These are phyloP conservation scores for Branchipolynoe longqiensis DNA, from an alignment of 2,888 invertebrate genomes.

Conservation along the genomic window DNA sequence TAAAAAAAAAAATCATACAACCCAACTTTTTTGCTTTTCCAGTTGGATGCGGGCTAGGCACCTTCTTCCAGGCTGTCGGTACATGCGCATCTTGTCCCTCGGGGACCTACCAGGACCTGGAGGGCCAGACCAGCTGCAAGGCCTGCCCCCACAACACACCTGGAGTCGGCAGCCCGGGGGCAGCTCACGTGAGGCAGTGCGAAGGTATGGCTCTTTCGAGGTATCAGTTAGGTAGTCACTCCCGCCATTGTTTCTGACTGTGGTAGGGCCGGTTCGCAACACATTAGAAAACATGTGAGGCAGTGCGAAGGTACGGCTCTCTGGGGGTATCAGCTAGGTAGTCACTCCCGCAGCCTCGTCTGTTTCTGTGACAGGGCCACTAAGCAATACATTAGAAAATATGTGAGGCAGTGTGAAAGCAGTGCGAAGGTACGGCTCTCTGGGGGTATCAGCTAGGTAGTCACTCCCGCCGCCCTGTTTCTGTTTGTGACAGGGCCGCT, in stretches of 20 bases:
- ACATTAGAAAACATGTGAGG: constrained; percentile 56
- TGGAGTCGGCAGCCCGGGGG: constrained; percentile 69
- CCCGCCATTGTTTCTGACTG: background rate
- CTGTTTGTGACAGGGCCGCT: background rate
- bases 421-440: constrained; percentile 24
- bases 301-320: constrained; percentile 32
- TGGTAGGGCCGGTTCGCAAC: background rate
- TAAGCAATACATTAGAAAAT: constrained; percentile 38
- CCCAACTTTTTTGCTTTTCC: too few species aligned
- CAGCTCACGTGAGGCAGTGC: constrained; percentile 66
- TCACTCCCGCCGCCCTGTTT: background rate
- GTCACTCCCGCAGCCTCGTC: background rate
- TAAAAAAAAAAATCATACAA: too few species aligned
- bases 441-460: background rate
- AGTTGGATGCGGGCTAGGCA: constrained; percentile 81
- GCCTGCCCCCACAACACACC: constrained; percentile 25
- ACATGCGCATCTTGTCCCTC: constrained; percentile 77
- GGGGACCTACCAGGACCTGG: constrained; percentile 80
- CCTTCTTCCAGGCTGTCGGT: constrained; percentile 73
- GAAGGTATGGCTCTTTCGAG: constrained; percentile 5
- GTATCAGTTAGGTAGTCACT: background rate
- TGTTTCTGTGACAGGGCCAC: background rate
- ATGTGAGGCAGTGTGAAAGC: constrained; percentile 45
- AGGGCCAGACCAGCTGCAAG: constrained; percentile 71
- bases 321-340: background rate